Percentiles rank a stretch among this genome's conserved stretches.
Conservation (phyloP, 1,140 invertebrate species). For the Myzus persicae region DNA sequence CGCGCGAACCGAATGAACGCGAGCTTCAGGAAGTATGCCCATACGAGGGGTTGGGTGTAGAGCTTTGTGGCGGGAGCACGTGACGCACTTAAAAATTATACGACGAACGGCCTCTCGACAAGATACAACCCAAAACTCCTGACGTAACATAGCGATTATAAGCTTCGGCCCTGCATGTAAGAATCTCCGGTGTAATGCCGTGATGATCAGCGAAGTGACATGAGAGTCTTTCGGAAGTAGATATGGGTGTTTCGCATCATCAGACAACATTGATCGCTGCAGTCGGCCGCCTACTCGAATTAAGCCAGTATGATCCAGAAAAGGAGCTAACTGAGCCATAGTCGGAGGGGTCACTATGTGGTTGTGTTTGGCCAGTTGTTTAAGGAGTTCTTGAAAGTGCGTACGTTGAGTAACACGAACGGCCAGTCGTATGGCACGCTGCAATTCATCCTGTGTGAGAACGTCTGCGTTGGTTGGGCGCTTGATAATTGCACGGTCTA, state of each 20-base stretch:
- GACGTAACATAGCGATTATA: no score
- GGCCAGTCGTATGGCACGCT: neutral
- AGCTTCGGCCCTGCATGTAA: no score
- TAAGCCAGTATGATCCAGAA: constrained; percentile 59
- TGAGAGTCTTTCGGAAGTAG: constrained; percentile 63
- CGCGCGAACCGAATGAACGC: no score
- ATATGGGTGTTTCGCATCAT: constrained; percentile 65
- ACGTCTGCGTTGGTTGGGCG: neutral
- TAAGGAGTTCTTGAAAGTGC: neutral
- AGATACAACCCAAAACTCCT: no score
- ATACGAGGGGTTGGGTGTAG: no score
- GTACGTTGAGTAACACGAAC: neutral
- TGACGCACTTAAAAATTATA: no score
- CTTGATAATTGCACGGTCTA: neutral
- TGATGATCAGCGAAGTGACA: constrained; percentile 61
- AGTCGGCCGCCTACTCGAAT: constrained; percentile 65
- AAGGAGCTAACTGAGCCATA: neutral
- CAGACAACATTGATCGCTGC: constrained; percentile 61
- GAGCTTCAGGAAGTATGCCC: no score
- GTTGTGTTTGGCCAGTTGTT: neutral
- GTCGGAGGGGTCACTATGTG: neutral
- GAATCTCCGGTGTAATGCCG: neutral
- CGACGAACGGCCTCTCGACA: no score
- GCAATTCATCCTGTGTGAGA: neutral
- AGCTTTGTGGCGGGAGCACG: no score